Evolutionary conservation across 2,113 vertebrate genomes (phyloP).

Genomic region (Sminthopsis crassicaudata): DNA sequence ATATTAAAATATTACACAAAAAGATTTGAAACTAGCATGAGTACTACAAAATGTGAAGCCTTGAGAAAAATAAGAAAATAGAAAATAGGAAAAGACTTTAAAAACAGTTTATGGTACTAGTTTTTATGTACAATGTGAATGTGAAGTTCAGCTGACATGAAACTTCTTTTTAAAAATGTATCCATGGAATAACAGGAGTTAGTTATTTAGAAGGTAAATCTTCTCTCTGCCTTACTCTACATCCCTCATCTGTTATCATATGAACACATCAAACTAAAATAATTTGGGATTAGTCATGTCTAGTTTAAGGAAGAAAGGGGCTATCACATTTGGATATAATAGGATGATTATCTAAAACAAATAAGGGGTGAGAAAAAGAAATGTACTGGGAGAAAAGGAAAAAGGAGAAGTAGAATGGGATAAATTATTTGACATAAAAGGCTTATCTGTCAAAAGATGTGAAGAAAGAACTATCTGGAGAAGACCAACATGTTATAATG

Average conservation of each 20-base stretch:
- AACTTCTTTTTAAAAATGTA: background rate
- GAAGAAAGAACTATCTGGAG: background rate
- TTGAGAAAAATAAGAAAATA: background rate
- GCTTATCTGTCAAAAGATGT: background rate
- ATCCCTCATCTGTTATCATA: background rate
- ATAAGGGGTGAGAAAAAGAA: too few relatives aligned
- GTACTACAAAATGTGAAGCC: background rate
- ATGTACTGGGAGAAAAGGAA: too few relatives aligned
- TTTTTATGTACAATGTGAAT: background rate
- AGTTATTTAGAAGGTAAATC: background rate
- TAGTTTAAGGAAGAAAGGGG: background rate
- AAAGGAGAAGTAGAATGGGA: too few relatives aligned
- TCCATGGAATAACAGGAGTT: background rate
- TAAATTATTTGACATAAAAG: too few relatives aligned
- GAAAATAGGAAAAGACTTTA: background rate
- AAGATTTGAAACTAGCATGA: background rate
- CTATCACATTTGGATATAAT: background rate
- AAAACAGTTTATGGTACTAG: background rate
- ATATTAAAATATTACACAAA: too few relatives aligned
- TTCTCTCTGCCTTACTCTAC: background rate
- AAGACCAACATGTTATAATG: background rate
- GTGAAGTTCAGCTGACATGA: background rate
- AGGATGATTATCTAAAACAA: too few relatives aligned
- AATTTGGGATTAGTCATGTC: background rate
- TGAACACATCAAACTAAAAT: background rate